A percentile compares a stretch with the other conserved stretches of the same genome.
These are phyloP conservation scores for Choristoneura rosaceana DNA, from an alignment of 2,888 invertebrate genomes.

Conservation along the genomic window DNA sequence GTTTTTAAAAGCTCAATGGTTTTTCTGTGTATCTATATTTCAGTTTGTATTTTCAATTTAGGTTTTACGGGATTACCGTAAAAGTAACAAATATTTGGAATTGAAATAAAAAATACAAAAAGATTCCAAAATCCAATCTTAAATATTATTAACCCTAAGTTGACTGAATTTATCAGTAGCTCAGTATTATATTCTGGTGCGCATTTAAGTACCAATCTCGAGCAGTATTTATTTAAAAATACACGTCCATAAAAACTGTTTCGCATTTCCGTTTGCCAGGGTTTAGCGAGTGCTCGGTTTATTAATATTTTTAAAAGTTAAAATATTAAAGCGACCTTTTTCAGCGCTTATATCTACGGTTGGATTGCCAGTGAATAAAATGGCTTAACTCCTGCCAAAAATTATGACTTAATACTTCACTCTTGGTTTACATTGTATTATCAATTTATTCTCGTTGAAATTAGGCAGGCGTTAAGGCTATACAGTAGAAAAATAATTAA, in stretches of 20 bases:
- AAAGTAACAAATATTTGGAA: no score
- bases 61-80: no score
- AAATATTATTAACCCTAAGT: no score
- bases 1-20: no score
- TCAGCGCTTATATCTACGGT: conserved; percentile 20
- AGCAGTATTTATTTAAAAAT: conserved; percentile 9
- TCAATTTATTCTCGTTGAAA: neutral
- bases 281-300: conserved; percentile 18
- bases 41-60: no score
- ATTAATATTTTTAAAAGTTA: conserved; percentile 24
- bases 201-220: conserved; percentile 3
- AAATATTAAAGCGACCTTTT: conserved; percentile 32
- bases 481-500: neutral
- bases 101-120: no score
- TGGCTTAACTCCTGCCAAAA: conserved; percentile 13
- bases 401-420: neutral
- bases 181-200: neutral
- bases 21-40: no score
- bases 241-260: conserved; percentile 5
- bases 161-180: neutral
- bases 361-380: conserved; percentile 18
- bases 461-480: neutral
- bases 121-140: no score
- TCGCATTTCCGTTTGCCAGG: conserved; percentile 12
- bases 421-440: neutral